phyloP scores from a whole-genome alignment of 1,140 invertebrate genomes.

The Drosophila sp. region DNA sequence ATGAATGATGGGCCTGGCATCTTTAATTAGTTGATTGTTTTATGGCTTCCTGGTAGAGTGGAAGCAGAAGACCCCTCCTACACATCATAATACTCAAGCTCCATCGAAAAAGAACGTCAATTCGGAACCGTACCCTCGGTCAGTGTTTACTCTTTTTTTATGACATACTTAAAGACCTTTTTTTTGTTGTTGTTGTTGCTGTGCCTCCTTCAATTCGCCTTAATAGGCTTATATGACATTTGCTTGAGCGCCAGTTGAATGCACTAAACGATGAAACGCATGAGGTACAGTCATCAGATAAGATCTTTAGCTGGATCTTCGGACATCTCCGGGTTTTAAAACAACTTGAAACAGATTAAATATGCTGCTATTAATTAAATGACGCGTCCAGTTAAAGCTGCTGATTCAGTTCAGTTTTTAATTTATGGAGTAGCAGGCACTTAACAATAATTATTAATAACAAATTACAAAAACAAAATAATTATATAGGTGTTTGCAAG shows the following conservation, averaged over 20 bases:
- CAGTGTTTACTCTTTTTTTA: conserved; percentile 57
- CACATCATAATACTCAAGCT: not conserved
- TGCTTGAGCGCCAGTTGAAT: conserved; percentile 70
- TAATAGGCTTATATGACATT: conserved; percentile 80
- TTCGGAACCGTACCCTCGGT: conserved; percentile 45
- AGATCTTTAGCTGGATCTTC: conserved; percentile 2
- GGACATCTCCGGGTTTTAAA: not conserved
- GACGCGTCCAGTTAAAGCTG: conserved; percentile 55
- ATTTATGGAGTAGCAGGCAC: conserved; percentile 54
- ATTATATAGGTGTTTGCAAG: not conserved
- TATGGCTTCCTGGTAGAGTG: conserved; percentile 69
- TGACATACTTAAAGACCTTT: conserved; percentile 50
- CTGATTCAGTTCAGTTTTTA: conserved; percentile 37
- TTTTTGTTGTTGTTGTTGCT: conserved; percentile 36
- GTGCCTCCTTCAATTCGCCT: conserved; percentile 36
- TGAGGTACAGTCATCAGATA: conserved; percentile 46
- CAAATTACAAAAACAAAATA: conserved; percentile 47
- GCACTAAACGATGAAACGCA: conserved; percentile 50
- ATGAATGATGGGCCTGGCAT: conserved; percentile 36
- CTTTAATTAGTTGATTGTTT: conserved; percentile 72
- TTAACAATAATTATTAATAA: conserved; percentile 60
- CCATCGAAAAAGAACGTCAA: not conserved
- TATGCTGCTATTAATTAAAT: conserved; percentile 70
- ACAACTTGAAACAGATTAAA: conserved; percentile 68
- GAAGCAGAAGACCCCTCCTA: not conserved